Percentiles rank a stretch among this genome's conserved stretches.
phyloP scores from a whole-genome alignment of 1,140 invertebrate species.

The Manduca sexta region DNA sequence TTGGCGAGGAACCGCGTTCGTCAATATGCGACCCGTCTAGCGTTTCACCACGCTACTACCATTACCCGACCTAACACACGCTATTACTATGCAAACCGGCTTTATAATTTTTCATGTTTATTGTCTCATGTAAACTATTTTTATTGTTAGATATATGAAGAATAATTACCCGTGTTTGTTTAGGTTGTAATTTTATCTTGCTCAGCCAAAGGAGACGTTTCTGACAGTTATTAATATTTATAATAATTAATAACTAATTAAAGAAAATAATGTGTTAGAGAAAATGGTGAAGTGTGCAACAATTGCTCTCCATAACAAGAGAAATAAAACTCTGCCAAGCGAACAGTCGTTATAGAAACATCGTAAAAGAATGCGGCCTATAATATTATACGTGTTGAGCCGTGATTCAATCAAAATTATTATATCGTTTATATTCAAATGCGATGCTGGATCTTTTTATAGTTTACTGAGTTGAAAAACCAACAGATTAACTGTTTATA shows the following conservation, averaged over 20 bases:
- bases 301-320: slow-evolving; percentile 8
- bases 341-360: slow-evolving; percentile 20
- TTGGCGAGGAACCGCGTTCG: slow-evolving; percentile 3
- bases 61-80: no score
- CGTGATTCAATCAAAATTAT: slow-evolving; percentile 19
- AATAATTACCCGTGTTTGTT: no score
- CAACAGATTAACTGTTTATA: slow-evolving; percentile 24
- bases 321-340: slow-evolving; percentile 22
- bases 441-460: slow-evolving; percentile 9
- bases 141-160: no score
- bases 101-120: no score
- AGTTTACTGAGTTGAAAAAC: slow-evolving; percentile 18
- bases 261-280: neutral
- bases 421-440: slow-evolving; percentile 23
- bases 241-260: neutral
- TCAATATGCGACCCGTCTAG: slow-evolving; percentile 6
- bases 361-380: slow-evolving; percentile 25
- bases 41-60: neutral
- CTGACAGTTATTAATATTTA: no score
- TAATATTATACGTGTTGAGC: slow-evolving; percentile 10
- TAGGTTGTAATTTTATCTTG: no score
- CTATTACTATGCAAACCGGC: no score
- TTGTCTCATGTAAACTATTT: no score
- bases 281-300: slow-evolving; percentile 4
- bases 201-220: no score